Conservation (phyloP, 2,113 vertebrate genomes). For the Morphnarchus princeps region DNA sequence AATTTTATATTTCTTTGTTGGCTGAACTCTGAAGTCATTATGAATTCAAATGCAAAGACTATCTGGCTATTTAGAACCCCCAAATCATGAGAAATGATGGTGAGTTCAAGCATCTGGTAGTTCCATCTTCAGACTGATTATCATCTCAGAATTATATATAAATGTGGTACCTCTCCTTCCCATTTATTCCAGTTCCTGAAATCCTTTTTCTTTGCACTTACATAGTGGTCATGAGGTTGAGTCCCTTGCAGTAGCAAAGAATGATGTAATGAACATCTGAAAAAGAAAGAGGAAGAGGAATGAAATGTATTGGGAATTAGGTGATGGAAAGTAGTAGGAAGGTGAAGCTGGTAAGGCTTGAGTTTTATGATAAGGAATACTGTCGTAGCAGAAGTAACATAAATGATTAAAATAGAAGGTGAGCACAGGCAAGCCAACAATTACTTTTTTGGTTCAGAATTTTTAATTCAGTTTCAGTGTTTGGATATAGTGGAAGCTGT, state of each 20-base stretch:
- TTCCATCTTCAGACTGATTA: neutral
- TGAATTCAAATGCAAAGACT: neutral
- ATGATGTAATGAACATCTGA: conserved; percentile 4
- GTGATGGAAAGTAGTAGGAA: neutral
- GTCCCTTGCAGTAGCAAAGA: neutral
- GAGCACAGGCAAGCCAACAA: neutral
- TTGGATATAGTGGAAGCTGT: neutral
- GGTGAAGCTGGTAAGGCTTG: neutral
- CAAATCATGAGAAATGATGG: neutral
- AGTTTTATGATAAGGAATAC: neutral
- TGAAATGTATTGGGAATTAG: neutral
- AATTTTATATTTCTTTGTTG: neutral
- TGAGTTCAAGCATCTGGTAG: conserved; percentile 1
- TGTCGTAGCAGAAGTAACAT: neutral
- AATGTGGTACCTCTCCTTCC: neutral
- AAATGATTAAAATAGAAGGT: neutral
- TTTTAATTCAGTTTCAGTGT: neutral
- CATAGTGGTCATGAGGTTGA: neutral
- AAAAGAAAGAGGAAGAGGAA: neutral
- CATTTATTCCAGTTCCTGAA: conserved; percentile 24
- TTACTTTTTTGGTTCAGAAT: neutral
- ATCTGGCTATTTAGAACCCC: neutral
- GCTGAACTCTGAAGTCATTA: conserved; percentile 4
- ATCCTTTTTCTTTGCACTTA: neutral
- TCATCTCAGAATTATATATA: neutral